phyloP scores from a whole-genome alignment of 2,797 vertebrate species.

The Betta splendens region DNA sequence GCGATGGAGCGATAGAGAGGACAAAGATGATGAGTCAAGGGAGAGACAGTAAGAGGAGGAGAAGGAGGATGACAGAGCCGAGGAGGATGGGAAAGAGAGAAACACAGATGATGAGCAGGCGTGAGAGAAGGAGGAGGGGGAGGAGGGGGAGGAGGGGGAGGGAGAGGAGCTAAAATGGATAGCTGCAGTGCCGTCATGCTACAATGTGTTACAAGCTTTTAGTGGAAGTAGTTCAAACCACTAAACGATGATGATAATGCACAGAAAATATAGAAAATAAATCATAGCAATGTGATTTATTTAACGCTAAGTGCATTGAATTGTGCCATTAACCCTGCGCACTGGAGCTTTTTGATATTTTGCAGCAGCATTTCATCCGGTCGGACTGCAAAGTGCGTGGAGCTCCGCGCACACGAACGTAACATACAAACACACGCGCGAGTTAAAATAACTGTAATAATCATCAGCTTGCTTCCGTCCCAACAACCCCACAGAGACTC shows the following conservation, averaged over 20 bases:
- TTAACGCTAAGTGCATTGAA: conserved; percentile 3
- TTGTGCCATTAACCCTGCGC: neutral
- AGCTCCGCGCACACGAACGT: neutral
- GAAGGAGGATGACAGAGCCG: conserved; percentile 57
- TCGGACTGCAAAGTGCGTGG: neutral
- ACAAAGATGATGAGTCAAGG: conserved; percentile 69
- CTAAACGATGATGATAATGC: conserved; percentile 25
- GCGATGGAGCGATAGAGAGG: conserved; percentile 53
- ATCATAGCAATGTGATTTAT: neutral
- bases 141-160: conserved; percentile 28
- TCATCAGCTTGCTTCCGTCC: conserved; percentile 59
- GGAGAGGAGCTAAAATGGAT: conserved; percentile 57
- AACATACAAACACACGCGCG: conserved; percentile 8
- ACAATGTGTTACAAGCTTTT: conserved; percentile 62
- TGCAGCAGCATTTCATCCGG: neutral
- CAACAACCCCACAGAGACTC: conserved; percentile 62
- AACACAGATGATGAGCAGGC: conserved; percentile 59
- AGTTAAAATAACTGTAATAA: conserved; percentile 46
- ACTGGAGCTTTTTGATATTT: conserved; percentile 4
- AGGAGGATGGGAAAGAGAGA: conserved; percentile 53
- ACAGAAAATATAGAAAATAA: conserved; percentile 20
- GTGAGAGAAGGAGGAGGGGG: conserved; percentile 36
- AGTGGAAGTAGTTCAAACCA: conserved; percentile 41
- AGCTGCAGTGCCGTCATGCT: conserved; percentile 62
- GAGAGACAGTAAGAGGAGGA: conserved; percentile 45